Evolutionary conservation across 2,888 invertebrate genomes (phyloP).

Genomic region (Cryptocheilus praepositus): DNA sequence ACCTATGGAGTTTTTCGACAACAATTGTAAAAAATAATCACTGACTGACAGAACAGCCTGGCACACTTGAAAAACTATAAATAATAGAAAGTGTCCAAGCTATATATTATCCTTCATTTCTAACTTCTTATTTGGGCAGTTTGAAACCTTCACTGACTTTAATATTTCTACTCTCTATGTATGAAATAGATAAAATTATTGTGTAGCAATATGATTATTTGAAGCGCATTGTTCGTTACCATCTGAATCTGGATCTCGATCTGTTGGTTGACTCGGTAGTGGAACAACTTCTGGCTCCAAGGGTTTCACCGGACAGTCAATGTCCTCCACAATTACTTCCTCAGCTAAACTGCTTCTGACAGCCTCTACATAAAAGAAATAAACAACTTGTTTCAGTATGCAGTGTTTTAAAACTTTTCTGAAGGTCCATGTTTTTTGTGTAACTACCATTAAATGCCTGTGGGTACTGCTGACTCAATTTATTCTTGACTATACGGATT

Average conservation of each 20-base stretch:
- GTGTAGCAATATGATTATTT: conserved; percentile 57
- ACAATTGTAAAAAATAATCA: too few relatives aligned
- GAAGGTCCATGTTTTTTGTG: not conserved
- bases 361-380: conserved; percentile 59
- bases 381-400: too few relatives aligned
- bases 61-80: too few relatives aligned
- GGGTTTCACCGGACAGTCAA: conserved; percentile 64
- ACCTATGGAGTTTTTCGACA: too few relatives aligned
- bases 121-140: conserved; percentile 12
- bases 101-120: conserved; percentile 24
- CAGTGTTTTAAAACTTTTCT: too few relatives aligned
- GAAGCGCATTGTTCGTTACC: conserved; percentile 67
- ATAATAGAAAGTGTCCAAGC: conserved; percentile 21
- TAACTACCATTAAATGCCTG: conserved; percentile 70
- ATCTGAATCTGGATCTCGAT: conserved; percentile 71
- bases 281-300: conserved; percentile 67
- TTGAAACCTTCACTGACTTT: conserved; percentile 18
- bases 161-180: conserved; percentile 14
- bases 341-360: conserved; percentile 72
- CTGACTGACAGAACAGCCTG: too few relatives aligned
- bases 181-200: conserved; percentile 23
- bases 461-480: conserved; percentile 79
- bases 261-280: conserved; percentile 49
- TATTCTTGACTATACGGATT: conserved; percentile 88
- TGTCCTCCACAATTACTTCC: conserved; percentile 71